A percentile compares a stretch with the other conserved stretches of the same genome.
Conservation (phyloP, 37 sponge, comb jelly and placozoan species). For the Eunapius fragilis region DNA sequence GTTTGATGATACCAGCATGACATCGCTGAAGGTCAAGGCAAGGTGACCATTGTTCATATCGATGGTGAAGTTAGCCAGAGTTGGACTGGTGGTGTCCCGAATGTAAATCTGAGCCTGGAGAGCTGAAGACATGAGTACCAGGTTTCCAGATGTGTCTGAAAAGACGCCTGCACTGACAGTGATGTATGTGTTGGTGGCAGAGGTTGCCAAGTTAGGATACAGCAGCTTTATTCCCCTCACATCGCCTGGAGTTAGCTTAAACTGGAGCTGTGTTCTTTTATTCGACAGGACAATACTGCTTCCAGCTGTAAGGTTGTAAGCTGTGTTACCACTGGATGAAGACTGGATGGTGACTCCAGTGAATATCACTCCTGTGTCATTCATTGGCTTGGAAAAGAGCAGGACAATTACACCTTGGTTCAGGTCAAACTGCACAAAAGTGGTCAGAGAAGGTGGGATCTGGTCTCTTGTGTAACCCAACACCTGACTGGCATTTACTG, state of each 20-base stretch:
- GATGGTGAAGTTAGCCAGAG: slow-evolving; percentile 54
- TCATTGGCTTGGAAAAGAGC: slow-evolving; percentile 82
- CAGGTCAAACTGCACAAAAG: slow-evolving; percentile 73
- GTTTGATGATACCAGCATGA: slow-evolving; percentile 52
- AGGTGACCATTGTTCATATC: slow-evolving; percentile 73
- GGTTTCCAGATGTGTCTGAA: slow-evolving; percentile 77
- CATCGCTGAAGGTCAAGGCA: slow-evolving; percentile 82
- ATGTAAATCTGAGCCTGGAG: slow-evolving; percentile 33
- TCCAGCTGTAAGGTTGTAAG: slow-evolving; percentile 68
- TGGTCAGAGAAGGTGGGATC: slow-evolving; percentile 46
- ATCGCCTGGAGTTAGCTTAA: slow-evolving; percentile 76
- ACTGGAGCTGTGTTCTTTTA: slow-evolving; percentile 43
- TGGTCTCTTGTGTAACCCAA: slow-evolving; percentile 63
- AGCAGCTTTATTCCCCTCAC: slow-evolving; percentile 71
- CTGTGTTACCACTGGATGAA: slow-evolving; percentile 4
- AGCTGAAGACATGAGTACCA: slow-evolving; percentile 20
- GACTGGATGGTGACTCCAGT: slow-evolving; percentile 62
- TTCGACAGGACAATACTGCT: slow-evolving; percentile 23
- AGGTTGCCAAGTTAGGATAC: slow-evolving; percentile 63
- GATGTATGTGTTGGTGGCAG: slow-evolving; percentile 44
- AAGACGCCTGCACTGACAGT: slow-evolving; percentile 41
- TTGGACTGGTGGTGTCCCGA: slow-evolving; percentile 71
- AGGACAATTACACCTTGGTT: slow-evolving; percentile 62
- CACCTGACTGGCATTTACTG: slow-evolving; percentile 33
- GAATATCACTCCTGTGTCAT: slow-evolving; percentile 69